These are phyloP conservation scores for Cacatua alba DNA, from an alignment of 2,113 vertebrate genomes.

Conservation along the genomic window DNA sequence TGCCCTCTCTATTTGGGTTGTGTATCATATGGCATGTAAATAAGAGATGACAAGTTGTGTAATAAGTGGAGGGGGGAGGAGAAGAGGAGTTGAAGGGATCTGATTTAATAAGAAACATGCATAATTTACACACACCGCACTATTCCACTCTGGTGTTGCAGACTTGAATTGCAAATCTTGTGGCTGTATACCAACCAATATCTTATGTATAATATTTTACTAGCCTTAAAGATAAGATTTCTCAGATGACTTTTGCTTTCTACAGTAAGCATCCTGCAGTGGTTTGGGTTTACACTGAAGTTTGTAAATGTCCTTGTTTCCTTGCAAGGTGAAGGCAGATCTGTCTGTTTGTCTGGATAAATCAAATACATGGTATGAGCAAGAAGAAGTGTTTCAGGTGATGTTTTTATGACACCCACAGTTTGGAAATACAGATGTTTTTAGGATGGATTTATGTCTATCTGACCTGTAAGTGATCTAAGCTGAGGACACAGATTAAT, in stretches of 20 bases:
- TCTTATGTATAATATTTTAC: background rate
- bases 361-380: background rate
- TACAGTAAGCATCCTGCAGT: background rate
- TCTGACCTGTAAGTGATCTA: background rate
- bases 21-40: slow-evolving; percentile 53
- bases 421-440: background rate
- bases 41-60: slow-evolving; percentile 60
- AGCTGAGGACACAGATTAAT: background rate
- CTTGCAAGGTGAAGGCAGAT: background rate
- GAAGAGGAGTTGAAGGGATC: background rate
- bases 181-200: background rate
- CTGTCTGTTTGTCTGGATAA: background rate
- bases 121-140: slow-evolving; percentile 57
- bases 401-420: background rate
- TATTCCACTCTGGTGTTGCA: slow-evolving; percentile 28
- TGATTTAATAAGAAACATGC: slow-evolving; percentile 57
- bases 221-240: background rate
- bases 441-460: background rate
- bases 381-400: background rate
- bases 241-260: background rate
- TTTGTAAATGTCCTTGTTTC: background rate
- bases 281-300: background rate
- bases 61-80: background rate
- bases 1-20: slow-evolving; percentile 61
- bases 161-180: slow-evolving; percentile 46